Conservation (phyloP, 2,888 invertebrate genomes). For the Eledone cirrhosa region DNA sequence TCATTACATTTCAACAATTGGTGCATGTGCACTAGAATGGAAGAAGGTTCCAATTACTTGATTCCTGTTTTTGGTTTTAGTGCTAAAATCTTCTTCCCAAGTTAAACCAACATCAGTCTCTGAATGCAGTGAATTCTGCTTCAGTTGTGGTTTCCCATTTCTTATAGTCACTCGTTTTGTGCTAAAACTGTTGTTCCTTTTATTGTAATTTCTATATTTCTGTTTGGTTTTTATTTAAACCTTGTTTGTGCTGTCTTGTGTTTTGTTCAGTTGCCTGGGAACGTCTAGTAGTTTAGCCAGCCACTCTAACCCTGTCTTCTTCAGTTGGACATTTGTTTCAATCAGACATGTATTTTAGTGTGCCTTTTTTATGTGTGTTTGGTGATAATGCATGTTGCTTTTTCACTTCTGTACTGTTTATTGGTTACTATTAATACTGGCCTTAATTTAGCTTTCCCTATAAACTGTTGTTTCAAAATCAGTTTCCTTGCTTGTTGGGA, state of each 20-base stretch:
- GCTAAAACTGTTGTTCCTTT: background rate
- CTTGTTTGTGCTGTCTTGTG: constrained; percentile 24
- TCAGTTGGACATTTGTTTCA: constrained; percentile 9
- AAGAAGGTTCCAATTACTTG: too few species aligned
- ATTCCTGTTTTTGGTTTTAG: too few species aligned
- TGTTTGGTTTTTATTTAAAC: background rate
- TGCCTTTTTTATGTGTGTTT: background rate
- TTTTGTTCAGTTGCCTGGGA: constrained; percentile 23
- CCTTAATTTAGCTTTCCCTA: too few species aligned
- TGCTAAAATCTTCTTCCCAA: too few species aligned
- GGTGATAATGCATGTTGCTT: constrained; percentile 26
- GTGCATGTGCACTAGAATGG: too few species aligned
- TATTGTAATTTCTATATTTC: background rate
- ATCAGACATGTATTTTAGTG: background rate
- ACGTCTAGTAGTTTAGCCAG: constrained; percentile 13
- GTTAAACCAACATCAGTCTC: too few species aligned
- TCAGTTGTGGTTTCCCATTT: background rate
- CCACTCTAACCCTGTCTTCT: constrained; percentile 18
- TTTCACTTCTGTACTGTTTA: background rate
- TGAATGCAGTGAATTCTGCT: too few species aligned
- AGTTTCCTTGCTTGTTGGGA: too few species aligned
- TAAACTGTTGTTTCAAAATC: too few species aligned
- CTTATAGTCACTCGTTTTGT: background rate
- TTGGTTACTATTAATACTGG: background rate
- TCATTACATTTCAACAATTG: too few species aligned